A percentile compares a stretch with the other conserved stretches of the same genome.
Evolutionary conservation across 2,888 invertebrate genomes (phyloP).

Genomic region (Thymelicus lineola): DNA sequence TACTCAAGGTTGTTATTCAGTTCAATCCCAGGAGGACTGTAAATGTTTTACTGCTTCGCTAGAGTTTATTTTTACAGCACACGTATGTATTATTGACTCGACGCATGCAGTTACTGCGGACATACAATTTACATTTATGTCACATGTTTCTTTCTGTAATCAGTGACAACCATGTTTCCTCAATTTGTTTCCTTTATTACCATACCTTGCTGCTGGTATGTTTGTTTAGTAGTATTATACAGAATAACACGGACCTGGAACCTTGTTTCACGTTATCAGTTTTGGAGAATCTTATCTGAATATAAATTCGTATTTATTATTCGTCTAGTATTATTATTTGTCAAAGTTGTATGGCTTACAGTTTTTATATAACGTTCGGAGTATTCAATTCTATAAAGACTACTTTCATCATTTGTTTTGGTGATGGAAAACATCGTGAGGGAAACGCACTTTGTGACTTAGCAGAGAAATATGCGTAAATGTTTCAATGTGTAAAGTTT

Average conservation of each 20-base stretch:
- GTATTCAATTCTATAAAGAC: too few relatives aligned
- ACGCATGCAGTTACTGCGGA: neutral
- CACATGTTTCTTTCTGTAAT: neutral
- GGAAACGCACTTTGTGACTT: too few relatives aligned
- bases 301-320: too few relatives aligned
- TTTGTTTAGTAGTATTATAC: neutral
- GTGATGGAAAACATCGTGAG: too few relatives aligned
- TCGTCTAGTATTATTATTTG: too few relatives aligned
- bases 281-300: too few relatives aligned
- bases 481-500: too few relatives aligned
- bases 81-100: neutral
- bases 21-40: neutral
- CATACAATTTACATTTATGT: neutral
- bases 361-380: too few relatives aligned
- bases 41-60: neutral
- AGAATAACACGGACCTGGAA: neutral
- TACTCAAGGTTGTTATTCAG: neutral
- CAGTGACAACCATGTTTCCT: constrained; percentile 2
- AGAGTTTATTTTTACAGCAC: constrained; percentile 5
- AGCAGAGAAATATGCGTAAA: too few relatives aligned
- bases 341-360: too few relatives aligned
- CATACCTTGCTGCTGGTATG: neutral
- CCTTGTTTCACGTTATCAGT: too few relatives aligned
- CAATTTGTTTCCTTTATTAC: constrained; percentile 5
- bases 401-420: too few relatives aligned